These are phyloP conservation scores for Blera fallax DNA, from an alignment of 2,888 invertebrate genomes.

Conservation along the genomic window DNA sequence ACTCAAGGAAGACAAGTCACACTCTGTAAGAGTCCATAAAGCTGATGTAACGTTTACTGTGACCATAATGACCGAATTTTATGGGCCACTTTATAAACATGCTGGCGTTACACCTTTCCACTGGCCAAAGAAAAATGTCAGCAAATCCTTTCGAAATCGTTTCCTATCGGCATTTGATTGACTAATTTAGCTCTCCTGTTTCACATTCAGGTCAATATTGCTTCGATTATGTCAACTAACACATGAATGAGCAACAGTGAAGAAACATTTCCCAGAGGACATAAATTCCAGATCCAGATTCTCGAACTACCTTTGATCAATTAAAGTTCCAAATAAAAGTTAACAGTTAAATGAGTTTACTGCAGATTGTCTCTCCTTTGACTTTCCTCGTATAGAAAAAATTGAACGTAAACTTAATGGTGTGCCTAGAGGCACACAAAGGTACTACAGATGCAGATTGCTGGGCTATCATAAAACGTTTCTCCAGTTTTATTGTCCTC, in stretches of 20 bases:
- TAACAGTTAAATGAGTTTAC: neutral
- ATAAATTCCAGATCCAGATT: neutral
- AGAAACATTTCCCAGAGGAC: too few species aligned
- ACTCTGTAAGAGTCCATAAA: conserved; percentile 13
- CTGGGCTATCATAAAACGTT: neutral
- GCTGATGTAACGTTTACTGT: conserved; percentile 8
- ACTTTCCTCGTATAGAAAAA: neutral
- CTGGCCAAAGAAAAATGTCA: neutral
- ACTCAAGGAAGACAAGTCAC: conserved; percentile 22
- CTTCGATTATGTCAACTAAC: neutral
- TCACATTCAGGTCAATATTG: neutral
- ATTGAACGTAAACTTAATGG: neutral
- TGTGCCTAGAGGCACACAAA: neutral
- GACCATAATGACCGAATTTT: conserved; percentile 31
- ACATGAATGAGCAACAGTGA: neutral
- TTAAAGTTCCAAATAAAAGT: neutral
- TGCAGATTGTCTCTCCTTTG: neutral
- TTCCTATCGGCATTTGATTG: conserved; percentile 14
- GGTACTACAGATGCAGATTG: neutral
- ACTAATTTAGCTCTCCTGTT: neutral
- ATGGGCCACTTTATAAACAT: conserved; percentile 12
- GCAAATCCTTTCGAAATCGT: neutral
- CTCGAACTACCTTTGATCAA: neutral
- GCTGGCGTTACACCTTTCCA: conserved; percentile 2
- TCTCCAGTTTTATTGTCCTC: neutral